Base-by-base conservation (phyloP, 1,140 invertebrate species). In the Sarcophaga peregrina region DNA sequence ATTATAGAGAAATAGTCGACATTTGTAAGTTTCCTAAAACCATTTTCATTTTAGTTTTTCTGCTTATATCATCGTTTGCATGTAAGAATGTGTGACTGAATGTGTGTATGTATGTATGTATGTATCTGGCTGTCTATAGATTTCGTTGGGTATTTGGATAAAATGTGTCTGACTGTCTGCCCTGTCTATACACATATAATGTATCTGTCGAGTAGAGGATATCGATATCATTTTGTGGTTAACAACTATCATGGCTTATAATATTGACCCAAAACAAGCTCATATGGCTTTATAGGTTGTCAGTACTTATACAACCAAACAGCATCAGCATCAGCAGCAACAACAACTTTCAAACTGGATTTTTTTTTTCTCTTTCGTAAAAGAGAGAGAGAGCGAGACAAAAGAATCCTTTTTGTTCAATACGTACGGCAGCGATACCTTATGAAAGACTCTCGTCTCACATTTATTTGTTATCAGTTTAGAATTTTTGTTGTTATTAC, bases 241-340 rank as follows among this genome's bases (percentile, higher is more conserved):
- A 78, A 78, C 75, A 78, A 78, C 75, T 78, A 78, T 78, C 75
- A 78, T 78, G 75, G 75, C 75, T 78, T 78, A 78, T 78, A 50
- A 78, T 78, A 78, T 78, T 78, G 75, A 78, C 75, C 75, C 75
- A 78, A 78, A 78, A 78, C 75, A 78, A 78, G 75, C 37, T 78
- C 50, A 78, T 20, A 78, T 78, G 75, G 75, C 75, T 78, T 50
- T 78, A 78, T 78, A 50, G 50, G 75, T 78, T 78, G 75, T 52
- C 11, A 68, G 54, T 58, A n/a, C 54, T 58, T n/a, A 15, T 37
- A 37, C 25, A 37, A 37, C 25, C 25, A 37, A 37, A 37, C 25
- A 37, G 25, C 25, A 37, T 37, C 25, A 37, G 25, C 25, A 37
- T 37, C 25, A 37, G 25, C 25, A 37, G 4, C 25, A 37, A 37